These are phyloP conservation scores for Epizoanthus illoricatus DNA, from an alignment of 92 coral and sea anemone genomes.

Conservation along the genomic window DNA sequence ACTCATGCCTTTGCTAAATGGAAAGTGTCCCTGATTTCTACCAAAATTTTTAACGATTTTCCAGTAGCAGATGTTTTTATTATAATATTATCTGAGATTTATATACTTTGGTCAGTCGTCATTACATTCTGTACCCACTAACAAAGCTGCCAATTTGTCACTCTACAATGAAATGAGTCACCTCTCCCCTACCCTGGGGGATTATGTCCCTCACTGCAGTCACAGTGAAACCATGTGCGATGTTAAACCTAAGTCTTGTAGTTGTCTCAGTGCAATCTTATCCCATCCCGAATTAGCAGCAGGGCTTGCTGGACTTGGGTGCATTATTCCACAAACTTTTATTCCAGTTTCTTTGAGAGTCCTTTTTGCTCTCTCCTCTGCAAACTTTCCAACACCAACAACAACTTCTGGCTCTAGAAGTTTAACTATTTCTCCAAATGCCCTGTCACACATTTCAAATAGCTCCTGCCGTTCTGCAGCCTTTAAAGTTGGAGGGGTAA, in stretches of 20 bases:
- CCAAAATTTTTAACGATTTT: no score
- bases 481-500: conserved; percentile 72
- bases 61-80: no score
- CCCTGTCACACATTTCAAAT: conserved; percentile 59
- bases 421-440: conserved; percentile 52
- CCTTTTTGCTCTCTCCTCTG: conserved; percentile 66
- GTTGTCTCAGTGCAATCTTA: conserved; percentile 59
- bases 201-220: not conserved
- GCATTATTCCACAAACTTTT: conserved; percentile 61
- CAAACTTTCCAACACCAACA: conserved; percentile 86
- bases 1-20: no score
- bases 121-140: no score
- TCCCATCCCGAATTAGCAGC: conserved; percentile 79
- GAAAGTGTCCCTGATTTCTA: no score
- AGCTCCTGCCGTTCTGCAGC: conserved; percentile 57
- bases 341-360: conserved; percentile 47
- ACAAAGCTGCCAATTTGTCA: no score
- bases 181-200: no score
- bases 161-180: not conserved
- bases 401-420: conserved; percentile 56
- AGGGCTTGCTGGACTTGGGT: conserved; percentile 89
- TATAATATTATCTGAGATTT: no score
- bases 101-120: no score
- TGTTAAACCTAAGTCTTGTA: conserved; percentile 53
- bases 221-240: conserved; percentile 31